Evolutionary conservation across 1,140 invertebrate species (phyloP), one percentile per base, ranked within the genome.

Genomic region (Thaumatotibia leucotreta): DNA sequence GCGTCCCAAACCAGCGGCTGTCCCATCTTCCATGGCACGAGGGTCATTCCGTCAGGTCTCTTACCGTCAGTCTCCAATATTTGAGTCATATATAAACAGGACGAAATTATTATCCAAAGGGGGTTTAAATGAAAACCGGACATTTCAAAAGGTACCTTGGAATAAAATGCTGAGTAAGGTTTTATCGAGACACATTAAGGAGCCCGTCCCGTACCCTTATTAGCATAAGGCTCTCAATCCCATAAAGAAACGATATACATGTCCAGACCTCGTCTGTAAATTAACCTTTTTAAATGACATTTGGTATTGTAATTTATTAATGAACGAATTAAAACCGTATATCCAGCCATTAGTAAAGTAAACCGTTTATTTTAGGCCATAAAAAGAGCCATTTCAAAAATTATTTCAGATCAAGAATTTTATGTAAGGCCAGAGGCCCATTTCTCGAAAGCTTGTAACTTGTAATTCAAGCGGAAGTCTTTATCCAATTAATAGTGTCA

Each of bases 161-260:
- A 33, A 33, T 45, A 8, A 45, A 45, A 45, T 20, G 17, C 17
- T 39, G n/a, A 39, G 6, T 4, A 45, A 45, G 39, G 39, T 45
- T 58, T 27, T 14, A 14, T 31, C 52, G 24, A 11, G 23, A 58
- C 24, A 27, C 52, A 58, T 58, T 9, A 58, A 58, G n/a, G 27
- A n/a, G 2, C 24, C 24, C 24, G 11, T 1, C 50, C 52, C 52
- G n/a, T 27, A 27, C 10, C 52, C 52, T 58, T 58, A 58, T 58
- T 58, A 58, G 52, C 52, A 58, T 58, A 58, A n/a, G 52, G 52
- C n/a, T n/a, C 5, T 10, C 52, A 27, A 58, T 58, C 5, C 24
- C 24, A 31, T 58, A 58, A 58, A 58, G 52, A 58, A 31, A 27
- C 1, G 52, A 17, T 29, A 58, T 11, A 58, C 24, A 31, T 17